Base-by-base conservation (phyloP, 2,797 vertebrate species). In the Megalops cyprinoides region DNA sequence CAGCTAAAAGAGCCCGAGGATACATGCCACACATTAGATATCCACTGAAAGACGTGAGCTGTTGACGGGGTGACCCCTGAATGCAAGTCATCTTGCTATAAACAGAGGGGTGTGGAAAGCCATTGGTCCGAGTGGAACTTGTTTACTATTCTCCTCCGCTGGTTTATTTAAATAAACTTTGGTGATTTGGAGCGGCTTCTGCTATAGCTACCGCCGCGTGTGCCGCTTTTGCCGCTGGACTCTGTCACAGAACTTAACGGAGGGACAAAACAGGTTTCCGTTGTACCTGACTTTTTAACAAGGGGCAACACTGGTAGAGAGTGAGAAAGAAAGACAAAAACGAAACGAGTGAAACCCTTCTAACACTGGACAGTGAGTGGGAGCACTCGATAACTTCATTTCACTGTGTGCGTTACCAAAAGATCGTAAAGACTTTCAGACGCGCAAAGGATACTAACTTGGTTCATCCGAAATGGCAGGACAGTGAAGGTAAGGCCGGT, bases 31-130 rank as follows among this genome's bases (percentile, higher is more conserved):
- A 80, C 84, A 86, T 91, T 87, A 89, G 90, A 90, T 90, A 92
- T 77, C 85, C 89, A 89, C 79, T 88, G 91, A 91, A 91, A 92
- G 91, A 91, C 91, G 84, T 90, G 89, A 90, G 86, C 90, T 91
- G 91, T 89, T 90, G 91, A 92, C 89, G 92, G 90, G 88, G 88
- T 93, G 92, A 94, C 91, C 93, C 93, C 91, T 89, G 87, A 89
- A 87, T 86, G 87, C 91, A 93, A 93, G 93, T 93, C 92, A 88
- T 93, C 91, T 87, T 92, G 89, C 91, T 94, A 91, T 93, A 94
- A 94, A 94, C 93, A 94, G 93, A 92, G 89, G 90, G 87, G 88
- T 86, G 88, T 90, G 87, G 94, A 93, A 92, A 93, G 91, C 90
- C 88, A 90, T 87, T 90, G 91, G 90, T 86, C 86, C 81, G 89